These are phyloP conservation scores for Odontomachus brunneus DNA, from an alignment of 1,140 invertebrate species.

Conservation along the genomic window DNA sequence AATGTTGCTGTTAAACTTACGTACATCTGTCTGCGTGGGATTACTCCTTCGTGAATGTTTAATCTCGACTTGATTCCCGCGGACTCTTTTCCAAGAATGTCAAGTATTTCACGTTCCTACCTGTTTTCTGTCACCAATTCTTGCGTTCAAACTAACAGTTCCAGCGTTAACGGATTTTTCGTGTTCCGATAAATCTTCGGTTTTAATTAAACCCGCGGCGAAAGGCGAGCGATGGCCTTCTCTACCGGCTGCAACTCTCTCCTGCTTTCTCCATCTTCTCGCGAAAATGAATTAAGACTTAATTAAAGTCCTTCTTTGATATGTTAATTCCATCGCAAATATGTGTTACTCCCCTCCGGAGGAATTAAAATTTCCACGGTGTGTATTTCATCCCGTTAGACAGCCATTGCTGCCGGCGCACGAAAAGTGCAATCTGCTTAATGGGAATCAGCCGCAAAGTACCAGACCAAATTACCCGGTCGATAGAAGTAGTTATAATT, in stretches of 20 bases:
- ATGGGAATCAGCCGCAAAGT: background rate
- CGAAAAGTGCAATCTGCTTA: slow-evolving; percentile 6
- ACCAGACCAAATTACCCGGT: background rate
- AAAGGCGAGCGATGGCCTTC: slow-evolving; percentile 54
- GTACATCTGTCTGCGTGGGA: too few relatives aligned
- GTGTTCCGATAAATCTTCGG: slow-evolving; percentile 69
- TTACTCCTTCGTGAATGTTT: background rate
- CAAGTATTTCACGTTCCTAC: background rate
- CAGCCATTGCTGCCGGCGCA: background rate
- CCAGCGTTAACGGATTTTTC: slow-evolving; percentile 27
- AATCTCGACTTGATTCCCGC: background rate
- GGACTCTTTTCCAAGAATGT: background rate
- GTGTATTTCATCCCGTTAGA: slow-evolving; percentile 19
- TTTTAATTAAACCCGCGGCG: slow-evolving; percentile 84
- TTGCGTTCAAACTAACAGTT: too few relatives aligned
- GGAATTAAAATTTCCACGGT: slow-evolving; percentile 67
- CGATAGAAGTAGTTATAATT: slow-evolving; percentile 13
- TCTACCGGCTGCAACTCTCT: slow-evolving; percentile 40
- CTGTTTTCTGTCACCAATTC: background rate
- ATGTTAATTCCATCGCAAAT: slow-evolving; percentile 85
- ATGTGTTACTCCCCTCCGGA: slow-evolving; percentile 73
- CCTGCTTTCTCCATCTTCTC: slow-evolving; percentile 74
- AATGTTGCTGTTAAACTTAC: too few relatives aligned
- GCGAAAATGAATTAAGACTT: slow-evolving; percentile 85
- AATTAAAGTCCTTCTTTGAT: slow-evolving; percentile 85